Base-by-base conservation (phyloP, 2,797 vertebrate genomes). In the Choloepus didactylus region DNA sequence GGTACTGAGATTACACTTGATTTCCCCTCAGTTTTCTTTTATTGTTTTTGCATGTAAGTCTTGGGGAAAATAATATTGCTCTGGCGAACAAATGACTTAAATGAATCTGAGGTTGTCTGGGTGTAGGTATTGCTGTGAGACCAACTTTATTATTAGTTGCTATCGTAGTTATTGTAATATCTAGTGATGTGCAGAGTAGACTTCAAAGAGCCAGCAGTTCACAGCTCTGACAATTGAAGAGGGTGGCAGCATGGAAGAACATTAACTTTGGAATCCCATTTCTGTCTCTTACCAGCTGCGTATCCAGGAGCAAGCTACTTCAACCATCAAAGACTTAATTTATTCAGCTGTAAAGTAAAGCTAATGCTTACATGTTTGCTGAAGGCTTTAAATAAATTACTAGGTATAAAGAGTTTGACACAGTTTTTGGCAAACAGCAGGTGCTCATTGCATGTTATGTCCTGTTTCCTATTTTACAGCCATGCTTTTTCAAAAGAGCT, bases 11-110 rank as follows among this genome's bases (percentile, higher is more conserved):
- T 95, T 94, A 95, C 8, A 86, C n/a, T 96, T 97, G 89, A 97
- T 97, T 97, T 97, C 83, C 83, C 94, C 64, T 95, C 91, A 95
- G 92, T 96, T 96, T 96, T 96, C 83, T 82, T 96, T 94, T 82
- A 87, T 94, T 95, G 76, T 95, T 96, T 96, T 93, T 94, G 49
- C 16, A 16, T 91, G 16, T 80, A 94, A 91, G 69, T 80, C 59
- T 87, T 87, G 69, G 89, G 89, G 80, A 95, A 95, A 96, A 96
- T 91, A 88, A 91, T 96, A 75, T 64, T 81, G 69, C 87, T 94
- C 87, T 60, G 49, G 95, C 94, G 80, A 96, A 41, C 51, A 93
- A 91, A 96, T 87, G 91, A 87, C 80, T 96, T 96, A 96, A 95
- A 91, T 62, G 91, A 96, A 95, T 92, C 91, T 90, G 96, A 95